Evolutionary conservation across 2,113 vertebrate genomes (phyloP).

Genomic region (Nycticryphes semicollaris): DNA sequence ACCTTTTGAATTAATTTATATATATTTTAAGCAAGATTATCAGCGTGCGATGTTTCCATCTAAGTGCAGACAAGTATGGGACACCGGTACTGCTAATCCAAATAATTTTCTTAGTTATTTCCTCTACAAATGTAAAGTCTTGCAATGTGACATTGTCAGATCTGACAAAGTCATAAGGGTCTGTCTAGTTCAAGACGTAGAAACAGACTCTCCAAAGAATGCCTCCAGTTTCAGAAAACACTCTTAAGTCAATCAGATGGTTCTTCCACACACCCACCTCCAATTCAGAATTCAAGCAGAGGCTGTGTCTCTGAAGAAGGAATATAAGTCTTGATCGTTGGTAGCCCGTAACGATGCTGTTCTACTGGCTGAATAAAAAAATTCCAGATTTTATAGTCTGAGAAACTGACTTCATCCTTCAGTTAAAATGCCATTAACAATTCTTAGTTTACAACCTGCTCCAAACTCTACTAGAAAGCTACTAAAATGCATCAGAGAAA

Average conservation of each 20-base stretch:
- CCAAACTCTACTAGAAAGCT: background rate
- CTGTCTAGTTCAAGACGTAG: background rate
- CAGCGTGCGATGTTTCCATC: background rate
- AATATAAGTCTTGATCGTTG: background rate
- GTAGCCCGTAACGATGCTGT: background rate
- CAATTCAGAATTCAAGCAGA: background rate
- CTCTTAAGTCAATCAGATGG: background rate
- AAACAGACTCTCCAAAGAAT: background rate
- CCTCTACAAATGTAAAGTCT: background rate
- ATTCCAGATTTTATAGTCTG: fast-evolving
- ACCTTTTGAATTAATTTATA: background rate
- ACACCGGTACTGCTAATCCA: background rate
- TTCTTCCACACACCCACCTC: background rate
- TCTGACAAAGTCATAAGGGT: background rate
- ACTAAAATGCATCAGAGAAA: background rate
- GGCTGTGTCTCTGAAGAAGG: background rate
- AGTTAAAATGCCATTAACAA: background rate
- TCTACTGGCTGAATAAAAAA: background rate
- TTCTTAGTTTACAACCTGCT: background rate
- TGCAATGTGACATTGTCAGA: background rate
- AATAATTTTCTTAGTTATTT: background rate
- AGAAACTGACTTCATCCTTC: background rate
- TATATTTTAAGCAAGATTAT: background rate
- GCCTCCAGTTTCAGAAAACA: background rate
- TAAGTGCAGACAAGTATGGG: background rate